Percentiles rank a stretch among this genome's conserved stretches.
Conservation (phyloP, 2,888 invertebrate species). For the Platerodrilus igneus region DNA sequence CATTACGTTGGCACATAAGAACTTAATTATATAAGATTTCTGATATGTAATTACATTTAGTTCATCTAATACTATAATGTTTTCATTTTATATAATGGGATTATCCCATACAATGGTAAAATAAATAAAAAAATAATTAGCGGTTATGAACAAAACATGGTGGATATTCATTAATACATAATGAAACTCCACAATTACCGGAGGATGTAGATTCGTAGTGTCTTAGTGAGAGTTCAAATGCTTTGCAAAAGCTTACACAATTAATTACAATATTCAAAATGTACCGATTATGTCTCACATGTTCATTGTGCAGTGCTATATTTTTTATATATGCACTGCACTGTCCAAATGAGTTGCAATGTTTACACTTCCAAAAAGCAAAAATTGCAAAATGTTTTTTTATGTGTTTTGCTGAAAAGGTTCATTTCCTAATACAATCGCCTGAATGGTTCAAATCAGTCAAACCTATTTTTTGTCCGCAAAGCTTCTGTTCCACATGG, state of each 20-base stretch:
- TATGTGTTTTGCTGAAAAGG: conserved; percentile 11
- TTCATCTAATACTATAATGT: too few relatives aligned
- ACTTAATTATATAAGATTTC: too few relatives aligned
- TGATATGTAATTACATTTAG: too few relatives aligned
- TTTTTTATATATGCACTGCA: too few relatives aligned
- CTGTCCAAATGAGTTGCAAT: conserved; percentile 21
- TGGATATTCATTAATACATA: too few relatives aligned
- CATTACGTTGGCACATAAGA: too few relatives aligned
- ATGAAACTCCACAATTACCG: conserved; percentile 34
- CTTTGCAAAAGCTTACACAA: conserved; percentile 37
- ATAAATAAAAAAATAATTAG: too few relatives aligned
- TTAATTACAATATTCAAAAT: conserved; percentile 34
- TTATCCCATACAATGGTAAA: too few relatives aligned
- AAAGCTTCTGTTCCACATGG: conserved; percentile 21
- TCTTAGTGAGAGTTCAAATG: conserved; percentile 35
- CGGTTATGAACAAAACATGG: too few relatives aligned
- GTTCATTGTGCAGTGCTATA: conserved; percentile 19
- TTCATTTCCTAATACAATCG: conserved; percentile 3
- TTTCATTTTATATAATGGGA: too few relatives aligned
- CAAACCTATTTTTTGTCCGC: conserved; percentile 37
- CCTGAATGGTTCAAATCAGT: conserved; percentile 2
- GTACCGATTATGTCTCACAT: conserved; percentile 29
- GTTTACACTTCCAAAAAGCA: conserved; percentile 19
- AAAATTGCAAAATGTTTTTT: conserved; percentile 1
- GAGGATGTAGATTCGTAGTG: conserved; percentile 33